Percentiles rank a stretch among this genome's conserved stretches.
phyloP scores from a whole-genome alignment of 2,113 vertebrate species.

The Turdus rufiventris region DNA sequence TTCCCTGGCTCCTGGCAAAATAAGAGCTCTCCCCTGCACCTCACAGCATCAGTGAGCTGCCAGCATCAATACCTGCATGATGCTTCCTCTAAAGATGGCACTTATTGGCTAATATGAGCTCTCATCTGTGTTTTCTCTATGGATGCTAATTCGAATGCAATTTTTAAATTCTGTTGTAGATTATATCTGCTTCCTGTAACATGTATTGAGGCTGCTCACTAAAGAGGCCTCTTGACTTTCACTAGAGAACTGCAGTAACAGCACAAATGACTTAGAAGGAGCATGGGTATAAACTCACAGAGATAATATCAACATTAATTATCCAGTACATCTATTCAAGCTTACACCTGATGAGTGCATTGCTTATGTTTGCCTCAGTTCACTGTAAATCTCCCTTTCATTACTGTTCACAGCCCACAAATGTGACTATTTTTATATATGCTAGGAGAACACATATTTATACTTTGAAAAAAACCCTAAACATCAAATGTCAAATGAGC shows the following conservation, averaged over 20 bases:
- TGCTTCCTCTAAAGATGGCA: not conserved
- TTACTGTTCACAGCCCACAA: not conserved
- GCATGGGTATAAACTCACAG: not conserved
- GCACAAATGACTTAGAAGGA: not conserved
- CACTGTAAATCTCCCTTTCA: not conserved
- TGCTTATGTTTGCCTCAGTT: not conserved
- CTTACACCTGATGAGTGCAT: not conserved
- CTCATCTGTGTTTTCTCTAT: not conserved
- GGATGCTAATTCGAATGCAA: not conserved
- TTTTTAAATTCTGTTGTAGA: constrained; percentile 26
- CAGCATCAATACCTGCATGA: not conserved
- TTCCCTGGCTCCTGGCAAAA: not conserved
- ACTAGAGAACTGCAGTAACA: not conserved
- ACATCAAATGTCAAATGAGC: not conserved
- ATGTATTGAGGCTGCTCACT: not conserved
- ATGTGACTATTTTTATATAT: not conserved
- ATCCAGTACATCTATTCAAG: not conserved
- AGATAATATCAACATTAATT: constrained; percentile 3
- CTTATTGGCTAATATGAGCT: not conserved
- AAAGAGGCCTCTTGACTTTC: constrained; percentile 36
- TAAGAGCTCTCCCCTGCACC: not conserved
- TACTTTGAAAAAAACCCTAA: not conserved
- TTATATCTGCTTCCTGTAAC: constrained; percentile 9
- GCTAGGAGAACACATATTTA: not conserved
- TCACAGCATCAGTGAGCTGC: not conserved